Percentiles rank a stretch among this genome's conserved stretches.
Evolutionary conservation across 2,797 vertebrate genomes (phyloP).

Genomic region (Dermochelys coriacea): DNA sequence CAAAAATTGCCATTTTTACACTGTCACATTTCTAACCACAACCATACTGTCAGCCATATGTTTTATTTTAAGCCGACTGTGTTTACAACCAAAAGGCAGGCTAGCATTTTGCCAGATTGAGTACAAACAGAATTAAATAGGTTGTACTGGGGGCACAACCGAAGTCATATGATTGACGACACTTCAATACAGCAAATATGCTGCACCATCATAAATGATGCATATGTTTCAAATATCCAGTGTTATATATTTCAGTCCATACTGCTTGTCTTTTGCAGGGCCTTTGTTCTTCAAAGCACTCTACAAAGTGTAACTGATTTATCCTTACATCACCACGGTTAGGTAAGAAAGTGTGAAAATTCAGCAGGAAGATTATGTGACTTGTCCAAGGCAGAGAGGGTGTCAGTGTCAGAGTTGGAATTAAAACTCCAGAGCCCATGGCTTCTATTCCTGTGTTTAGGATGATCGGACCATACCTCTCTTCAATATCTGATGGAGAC

Average conservation of each 20-base stretch:
- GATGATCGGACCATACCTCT: not conserved
- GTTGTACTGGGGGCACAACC: accelerated
- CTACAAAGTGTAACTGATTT: not conserved
- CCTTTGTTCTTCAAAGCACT: constrained; percentile 15
- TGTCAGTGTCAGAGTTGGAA: not conserved
- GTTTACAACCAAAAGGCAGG: not conserved
- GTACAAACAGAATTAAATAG: not conserved
- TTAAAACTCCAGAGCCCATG: not conserved
- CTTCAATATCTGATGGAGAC: not conserved
- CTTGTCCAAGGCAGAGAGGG: not conserved
- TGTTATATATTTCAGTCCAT: not conserved
- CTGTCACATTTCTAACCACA: not conserved
- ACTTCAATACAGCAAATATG: not conserved
- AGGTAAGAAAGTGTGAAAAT: not conserved
- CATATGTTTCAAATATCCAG: not conserved
- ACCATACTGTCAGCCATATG: not conserved
- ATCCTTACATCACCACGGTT: not conserved
- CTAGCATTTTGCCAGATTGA: not conserved
- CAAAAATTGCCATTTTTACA: not conserved
- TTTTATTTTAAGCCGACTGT: not conserved
- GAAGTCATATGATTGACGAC: not conserved
- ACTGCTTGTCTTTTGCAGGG: not conserved
- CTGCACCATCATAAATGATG: not conserved
- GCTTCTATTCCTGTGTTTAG: not conserved
- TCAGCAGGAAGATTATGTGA: not conserved